A percentile compares a stretch with the other conserved stretches of the same genome.
Conservation (phyloP, 2,888 invertebrate species). For the Pammene fasciana region DNA sequence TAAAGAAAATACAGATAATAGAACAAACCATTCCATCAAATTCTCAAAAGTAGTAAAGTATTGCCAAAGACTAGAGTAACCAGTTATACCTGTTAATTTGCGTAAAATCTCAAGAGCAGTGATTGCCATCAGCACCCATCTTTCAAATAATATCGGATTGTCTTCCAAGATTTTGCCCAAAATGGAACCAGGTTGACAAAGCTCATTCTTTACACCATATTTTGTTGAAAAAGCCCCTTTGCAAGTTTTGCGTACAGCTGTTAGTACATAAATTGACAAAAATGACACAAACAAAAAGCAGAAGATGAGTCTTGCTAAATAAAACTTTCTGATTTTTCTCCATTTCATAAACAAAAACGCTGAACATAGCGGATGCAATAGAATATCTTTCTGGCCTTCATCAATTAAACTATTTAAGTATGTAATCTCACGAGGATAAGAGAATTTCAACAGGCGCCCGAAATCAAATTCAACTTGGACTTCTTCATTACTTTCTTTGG, state of each 20-base stretch:
- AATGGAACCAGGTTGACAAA: constrained; percentile 89
- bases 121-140: constrained; percentile 90
- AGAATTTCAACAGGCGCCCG: constrained; percentile 90
- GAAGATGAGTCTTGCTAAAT: constrained; percentile 90
- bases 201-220: constrained; percentile 85
- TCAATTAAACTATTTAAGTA: constrained; percentile 93
- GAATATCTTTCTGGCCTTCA: constrained; percentile 93
- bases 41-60: constrained; percentile 93
- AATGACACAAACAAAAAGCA: constrained; percentile 91
- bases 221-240: constrained; percentile 77
- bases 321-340: constrained; percentile 95
- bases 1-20: constrained; percentile 91
- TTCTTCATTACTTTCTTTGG: constrained; percentile 90
- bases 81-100: constrained; percentile 91
- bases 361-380: constrained; percentile 93
- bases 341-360: constrained; percentile 95
- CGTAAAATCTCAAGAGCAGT: constrained; percentile 90
- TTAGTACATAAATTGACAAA: constrained; percentile 90
- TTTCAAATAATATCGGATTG: constrained; percentile 91
- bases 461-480: constrained; percentile 92
- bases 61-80: constrained; percentile 89
- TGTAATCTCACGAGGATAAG: constrained; percentile 92
- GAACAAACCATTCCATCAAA: constrained; percentile 93
- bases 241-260: constrained; percentile 88
- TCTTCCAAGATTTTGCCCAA: constrained; percentile 88